These are phyloP conservation scores for Anolis apletophallus DNA, from an alignment of 2,797 vertebrate genomes.

Conservation along the genomic window DNA sequence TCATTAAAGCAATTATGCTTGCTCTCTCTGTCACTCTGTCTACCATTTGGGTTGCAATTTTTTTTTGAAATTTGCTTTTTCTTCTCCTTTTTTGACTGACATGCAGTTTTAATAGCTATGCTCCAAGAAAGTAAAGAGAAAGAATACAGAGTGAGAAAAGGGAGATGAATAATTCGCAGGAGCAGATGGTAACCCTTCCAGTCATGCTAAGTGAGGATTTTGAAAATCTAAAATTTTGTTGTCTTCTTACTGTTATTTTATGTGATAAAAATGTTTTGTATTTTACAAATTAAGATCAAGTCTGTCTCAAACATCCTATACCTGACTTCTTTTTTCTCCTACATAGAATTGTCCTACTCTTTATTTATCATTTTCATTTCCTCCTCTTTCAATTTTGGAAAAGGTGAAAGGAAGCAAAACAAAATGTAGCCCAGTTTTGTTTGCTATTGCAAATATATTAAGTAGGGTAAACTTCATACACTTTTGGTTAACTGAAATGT, in stretches of 20 bases:
- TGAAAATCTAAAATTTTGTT: constrained; percentile 33
- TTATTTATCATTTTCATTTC: constrained; percentile 15
- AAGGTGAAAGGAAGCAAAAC: constrained; percentile 43
- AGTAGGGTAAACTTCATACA: not conserved
- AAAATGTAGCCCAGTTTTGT: constrained; percentile 35
- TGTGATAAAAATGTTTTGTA: constrained; percentile 24
- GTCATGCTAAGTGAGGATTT: constrained; percentile 30
- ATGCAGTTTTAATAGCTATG: constrained; percentile 40
- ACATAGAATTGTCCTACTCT: constrained; percentile 23
- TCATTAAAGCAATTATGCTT: constrained; percentile 64
- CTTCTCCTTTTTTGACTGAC: constrained; percentile 50
- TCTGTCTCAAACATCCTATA: not conserved
- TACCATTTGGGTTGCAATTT: constrained; percentile 58
- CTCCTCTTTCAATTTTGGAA: constrained; percentile 30
- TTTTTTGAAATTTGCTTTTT: constrained; percentile 54
- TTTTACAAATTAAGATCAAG: constrained; percentile 36
- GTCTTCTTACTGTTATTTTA: constrained; percentile 29
- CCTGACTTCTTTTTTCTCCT: constrained; percentile 15
- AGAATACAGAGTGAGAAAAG: constrained; percentile 15
- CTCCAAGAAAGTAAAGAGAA: constrained; percentile 37
- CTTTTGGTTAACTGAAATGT: not conserved
- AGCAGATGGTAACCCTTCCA: constrained; percentile 52
- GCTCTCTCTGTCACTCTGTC: constrained; percentile 39
- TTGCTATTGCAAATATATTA: constrained; percentile 42
- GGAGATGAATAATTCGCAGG: constrained; percentile 32